phyloP scores from a whole-genome alignment of 2,113 vertebrate genomes.

The Rana temporaria region DNA sequence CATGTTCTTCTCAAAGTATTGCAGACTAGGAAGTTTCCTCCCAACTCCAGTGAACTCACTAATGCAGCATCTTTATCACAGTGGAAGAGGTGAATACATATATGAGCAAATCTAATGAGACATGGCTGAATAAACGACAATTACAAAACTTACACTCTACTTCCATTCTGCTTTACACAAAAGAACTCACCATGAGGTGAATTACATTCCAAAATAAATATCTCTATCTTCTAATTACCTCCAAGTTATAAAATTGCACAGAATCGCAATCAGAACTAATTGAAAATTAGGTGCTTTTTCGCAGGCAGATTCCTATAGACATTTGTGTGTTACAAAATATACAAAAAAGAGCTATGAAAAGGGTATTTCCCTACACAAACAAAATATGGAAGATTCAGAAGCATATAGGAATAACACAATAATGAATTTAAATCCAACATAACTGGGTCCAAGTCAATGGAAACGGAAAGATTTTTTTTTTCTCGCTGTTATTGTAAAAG shows the following conservation, averaged over 20 bases:
- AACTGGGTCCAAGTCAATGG: background rate
- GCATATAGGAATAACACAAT: constrained; percentile 24
- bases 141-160: background rate
- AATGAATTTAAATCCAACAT: background rate
- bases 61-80: constrained; percentile 24
- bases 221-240: constrained; percentile 10
- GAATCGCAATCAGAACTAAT: constrained; percentile 10
- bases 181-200: constrained; percentile 5
- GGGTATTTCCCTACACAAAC: constrained; percentile 4
- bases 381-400: constrained; percentile 10
- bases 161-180: too few species aligned
- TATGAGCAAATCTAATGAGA: constrained; percentile 5
- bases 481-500: background rate
- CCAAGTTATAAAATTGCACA: constrained; percentile 7
- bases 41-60: too few species aligned
- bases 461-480: background rate
- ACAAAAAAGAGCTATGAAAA: constrained; percentile 11
- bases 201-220: constrained; percentile 47
- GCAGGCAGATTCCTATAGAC: constrained; percentile 43
- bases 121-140: background rate
- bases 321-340: constrained; percentile 34
- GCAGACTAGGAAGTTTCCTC: too few species aligned
- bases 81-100: constrained; percentile 24
- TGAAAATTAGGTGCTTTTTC: background rate
- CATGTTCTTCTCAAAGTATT: too few species aligned